Percentiles rank a stretch among this genome's conserved stretches.
Conservation (phyloP, 2,797 vertebrate genomes). For the Sebastes iracundus region DNA sequence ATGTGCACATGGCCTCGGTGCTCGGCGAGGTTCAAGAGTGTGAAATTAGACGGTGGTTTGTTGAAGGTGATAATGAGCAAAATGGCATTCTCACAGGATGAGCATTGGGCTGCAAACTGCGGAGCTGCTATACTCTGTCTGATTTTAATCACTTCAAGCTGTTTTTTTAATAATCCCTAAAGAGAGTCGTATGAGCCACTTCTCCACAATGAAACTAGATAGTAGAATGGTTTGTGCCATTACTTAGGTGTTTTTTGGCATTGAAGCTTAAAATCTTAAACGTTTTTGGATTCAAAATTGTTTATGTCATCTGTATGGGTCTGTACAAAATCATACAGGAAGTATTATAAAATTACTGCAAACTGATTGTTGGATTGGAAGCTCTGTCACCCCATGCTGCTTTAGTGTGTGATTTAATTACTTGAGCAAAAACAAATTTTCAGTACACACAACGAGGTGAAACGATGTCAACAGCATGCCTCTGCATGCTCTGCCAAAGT, state of each 20-base stretch:
- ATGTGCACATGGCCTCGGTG: conserved; percentile 31
- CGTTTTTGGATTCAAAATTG: not conserved
- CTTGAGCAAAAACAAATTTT: not conserved
- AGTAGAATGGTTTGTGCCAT: conserved; percentile 20
- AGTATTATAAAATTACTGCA: not conserved
- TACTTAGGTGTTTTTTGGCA: not conserved
- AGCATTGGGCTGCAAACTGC: conserved; percentile 56
- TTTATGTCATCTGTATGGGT: not conserved
- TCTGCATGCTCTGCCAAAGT: not conserved
- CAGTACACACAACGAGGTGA: not conserved
- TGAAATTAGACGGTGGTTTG: conserved; percentile 80
- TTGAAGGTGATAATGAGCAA: conserved; percentile 84
- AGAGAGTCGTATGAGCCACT: conserved; percentile 42
- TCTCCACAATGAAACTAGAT: conserved; percentile 20
- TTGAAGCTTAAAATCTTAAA: not conserved
- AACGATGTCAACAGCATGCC: not conserved
- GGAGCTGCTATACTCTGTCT: conserved; percentile 64
- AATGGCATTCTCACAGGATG: conserved; percentile 77
- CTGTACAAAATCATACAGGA: not conserved
- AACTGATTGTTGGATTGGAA: not conserved
- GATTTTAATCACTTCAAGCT: conserved; percentile 72
- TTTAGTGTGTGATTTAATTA: not conserved
- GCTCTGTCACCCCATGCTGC: not conserved
- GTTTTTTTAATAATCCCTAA: conserved; percentile 62
- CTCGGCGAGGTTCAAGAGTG: conserved; percentile 70